Evolutionary conservation across 2,113 vertebrate species (phyloP).

Genomic region (Tapirus terrestris): DNA sequence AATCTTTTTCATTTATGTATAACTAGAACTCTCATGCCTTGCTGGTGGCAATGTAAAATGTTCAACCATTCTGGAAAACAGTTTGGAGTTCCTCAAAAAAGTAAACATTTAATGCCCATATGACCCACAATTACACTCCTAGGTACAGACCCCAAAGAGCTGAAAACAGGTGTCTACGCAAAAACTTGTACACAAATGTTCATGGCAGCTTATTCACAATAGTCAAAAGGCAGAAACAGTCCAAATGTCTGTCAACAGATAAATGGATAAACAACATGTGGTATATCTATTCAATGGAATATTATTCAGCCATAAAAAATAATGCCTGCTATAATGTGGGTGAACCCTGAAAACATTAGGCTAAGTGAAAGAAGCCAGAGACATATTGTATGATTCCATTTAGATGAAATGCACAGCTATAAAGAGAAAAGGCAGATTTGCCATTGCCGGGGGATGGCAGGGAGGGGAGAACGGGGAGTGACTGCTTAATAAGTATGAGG

Average conservation of each 20-base stretch:
- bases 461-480: background rate
- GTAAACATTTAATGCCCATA: background rate
- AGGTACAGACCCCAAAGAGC: background rate
- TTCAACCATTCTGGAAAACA: too few relatives aligned
- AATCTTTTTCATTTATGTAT: background rate
- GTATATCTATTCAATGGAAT: too few relatives aligned
- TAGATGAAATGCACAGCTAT: background rate
- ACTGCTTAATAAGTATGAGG: background rate
- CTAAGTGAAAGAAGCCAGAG: background rate
- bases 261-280: background rate
- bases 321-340: fast-evolving
- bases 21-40: background rate
- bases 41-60: background rate
- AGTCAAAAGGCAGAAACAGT: background rate
- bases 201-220: fast-evolving
- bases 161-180: background rate
- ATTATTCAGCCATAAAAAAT: background rate
- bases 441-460: background rate
- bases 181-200: fast-evolving
- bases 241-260: fast-evolving
- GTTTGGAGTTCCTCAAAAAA: background rate
- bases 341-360: background rate
- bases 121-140: background rate
- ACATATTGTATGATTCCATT: too few relatives aligned
- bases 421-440: background rate